phyloP scores from a whole-genome alignment of 2,888 invertebrate genomes.

The Lochmaea capreae region DNA sequence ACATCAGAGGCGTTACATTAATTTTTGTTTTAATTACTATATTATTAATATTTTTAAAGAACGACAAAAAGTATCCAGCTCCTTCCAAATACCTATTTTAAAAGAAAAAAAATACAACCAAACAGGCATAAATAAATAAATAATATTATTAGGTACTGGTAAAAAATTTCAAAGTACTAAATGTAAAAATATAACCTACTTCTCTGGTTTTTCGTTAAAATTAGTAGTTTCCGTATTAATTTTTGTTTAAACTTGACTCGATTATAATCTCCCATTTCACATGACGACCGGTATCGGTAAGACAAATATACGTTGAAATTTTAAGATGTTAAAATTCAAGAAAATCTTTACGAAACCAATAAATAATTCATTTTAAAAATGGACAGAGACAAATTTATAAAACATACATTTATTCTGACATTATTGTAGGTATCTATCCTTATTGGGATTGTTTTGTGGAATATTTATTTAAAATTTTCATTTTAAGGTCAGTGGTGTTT shows the following conservation, averaged over 20 bases:
- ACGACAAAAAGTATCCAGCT: neutral
- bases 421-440: neutral
- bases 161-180: neutral
- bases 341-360: neutral
- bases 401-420: neutral
- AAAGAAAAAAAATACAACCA: too few species aligned
- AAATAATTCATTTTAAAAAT: neutral
- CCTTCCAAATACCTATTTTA: too few species aligned
- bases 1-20: conserved; percentile 6
- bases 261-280: neutral
- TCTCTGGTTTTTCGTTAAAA: conserved; percentile 18
- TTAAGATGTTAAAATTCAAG: conserved; percentile 12
- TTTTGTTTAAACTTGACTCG: conserved; percentile 35
- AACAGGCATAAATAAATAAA: too few species aligned
- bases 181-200: neutral
- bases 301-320: neutral
- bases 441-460: neutral
- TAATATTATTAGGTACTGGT: too few species aligned
- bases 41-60: neutral
- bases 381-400: neutral
- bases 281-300: neutral
- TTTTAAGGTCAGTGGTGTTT: conserved; percentile 22
- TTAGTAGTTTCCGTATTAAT: conserved; percentile 32
- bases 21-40: neutral
- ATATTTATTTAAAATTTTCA: neutral